Evolutionary conservation across 2,113 vertebrate genomes (phyloP).

Genomic region (Isurus oxyrinchus): DNA sequence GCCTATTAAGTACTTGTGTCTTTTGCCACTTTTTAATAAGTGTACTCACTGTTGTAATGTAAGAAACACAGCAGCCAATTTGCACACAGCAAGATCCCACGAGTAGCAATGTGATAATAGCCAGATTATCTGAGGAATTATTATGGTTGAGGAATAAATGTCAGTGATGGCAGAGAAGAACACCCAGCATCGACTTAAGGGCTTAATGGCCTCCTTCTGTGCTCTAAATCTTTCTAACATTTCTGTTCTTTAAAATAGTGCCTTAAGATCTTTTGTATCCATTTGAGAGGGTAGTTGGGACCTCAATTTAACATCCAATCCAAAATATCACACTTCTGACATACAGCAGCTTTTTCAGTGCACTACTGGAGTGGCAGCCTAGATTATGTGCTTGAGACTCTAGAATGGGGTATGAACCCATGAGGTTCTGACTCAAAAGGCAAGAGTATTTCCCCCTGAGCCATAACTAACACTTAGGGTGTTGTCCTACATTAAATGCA

Average conservation of each 20-base stretch:
- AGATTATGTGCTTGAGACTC: not conserved
- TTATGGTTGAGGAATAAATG: not conserved
- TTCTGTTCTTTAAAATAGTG: not conserved
- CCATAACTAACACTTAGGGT: not conserved
- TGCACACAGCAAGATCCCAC: not conserved
- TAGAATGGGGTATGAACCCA: not conserved
- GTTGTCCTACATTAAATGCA: not conserved
- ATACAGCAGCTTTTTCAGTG: not conserved
- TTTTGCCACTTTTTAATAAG: not conserved
- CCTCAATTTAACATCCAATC: not conserved
- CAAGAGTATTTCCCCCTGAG: not conserved
- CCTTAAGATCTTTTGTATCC: not conserved
- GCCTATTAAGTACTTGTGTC: not conserved
- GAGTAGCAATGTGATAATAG: not conserved
- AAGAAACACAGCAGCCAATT: not conserved
- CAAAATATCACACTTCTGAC: not conserved
- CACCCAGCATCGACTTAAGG: too few relatives aligned
- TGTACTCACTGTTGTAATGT: not conserved
- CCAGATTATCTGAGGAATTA: not conserved
- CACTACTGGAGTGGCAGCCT: too few relatives aligned
- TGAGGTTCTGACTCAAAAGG: not conserved
- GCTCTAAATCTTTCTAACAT: too few relatives aligned
- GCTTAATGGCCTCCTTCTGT: too few relatives aligned
- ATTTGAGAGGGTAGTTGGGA: not conserved
- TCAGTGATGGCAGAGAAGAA: not conserved